Evolutionary conservation across 2,797 vertebrate species (phyloP), one percentile per base, ranked within the genome.

Genomic region (Hafferia zeledoni): DNA sequence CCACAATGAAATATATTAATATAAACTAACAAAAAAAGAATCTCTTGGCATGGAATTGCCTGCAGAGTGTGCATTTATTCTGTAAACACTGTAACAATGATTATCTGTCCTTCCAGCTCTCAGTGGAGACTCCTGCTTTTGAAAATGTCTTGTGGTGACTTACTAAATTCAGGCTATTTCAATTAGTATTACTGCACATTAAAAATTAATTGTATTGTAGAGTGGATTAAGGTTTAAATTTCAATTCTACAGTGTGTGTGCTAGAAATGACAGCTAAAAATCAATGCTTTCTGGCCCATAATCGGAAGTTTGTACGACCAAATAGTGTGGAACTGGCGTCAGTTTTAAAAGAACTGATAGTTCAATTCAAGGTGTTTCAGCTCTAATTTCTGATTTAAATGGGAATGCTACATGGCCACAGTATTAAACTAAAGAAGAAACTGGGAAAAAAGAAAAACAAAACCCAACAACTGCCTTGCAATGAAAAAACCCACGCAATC

Each of bases 101-200:
- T 98, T 98, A 98, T 98, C 98, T 98, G 98, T 98, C 98, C 98
- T 99, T 98, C 96, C 96, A 96, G 98, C 98, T 98, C 98, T 98
- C 98, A 97, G 97, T 98, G 98, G 98, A 98, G 98, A 98, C 98
- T 98, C 98, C 97, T 98, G 93, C 96, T 98, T 98, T 99, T 98
- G 98, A 98, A 99, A 98, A 98, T 98, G 98, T 99, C 98, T 98
- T 97, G 94, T 97, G 96, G 96, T 98, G 95, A 97, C 96, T 99
- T 98, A 98, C 98, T 98, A 98, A 99, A 99, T 99, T 98, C 98
- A 97, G 98, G 96, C 97, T 97, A 98, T 98, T 98, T 98, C 99
- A 99, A 99, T 99, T 99, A 99, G 98, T 99, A 99, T 99, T 98
- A 99, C 98, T 99, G 98, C 98, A 98, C 98, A 98, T 99, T 99